Evolutionary conservation across 2,113 vertebrate genomes (phyloP).

Genomic region (Myocastor coypus): DNA sequence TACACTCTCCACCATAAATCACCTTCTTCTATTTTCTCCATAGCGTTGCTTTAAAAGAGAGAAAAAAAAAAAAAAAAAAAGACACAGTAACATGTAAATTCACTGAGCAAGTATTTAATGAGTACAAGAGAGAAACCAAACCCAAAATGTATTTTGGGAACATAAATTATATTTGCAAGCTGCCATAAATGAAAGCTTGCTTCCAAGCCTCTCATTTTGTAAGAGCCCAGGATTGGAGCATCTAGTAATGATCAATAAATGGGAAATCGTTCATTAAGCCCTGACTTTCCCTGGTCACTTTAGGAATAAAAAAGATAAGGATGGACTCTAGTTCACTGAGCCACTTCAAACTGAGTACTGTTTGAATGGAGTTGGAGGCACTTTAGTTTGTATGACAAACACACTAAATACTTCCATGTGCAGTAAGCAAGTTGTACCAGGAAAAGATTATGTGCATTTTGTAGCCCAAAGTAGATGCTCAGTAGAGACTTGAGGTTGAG

Average conservation of each 20-base stretch:
- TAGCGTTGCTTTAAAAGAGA: no score
- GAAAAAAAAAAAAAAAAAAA: background rate
- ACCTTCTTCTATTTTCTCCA: background rate
- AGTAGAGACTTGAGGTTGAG: background rate
- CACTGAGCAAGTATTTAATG: background rate
- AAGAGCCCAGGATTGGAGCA: background rate
- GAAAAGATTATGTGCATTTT: background rate
- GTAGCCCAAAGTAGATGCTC: background rate
- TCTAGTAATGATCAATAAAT: background rate
- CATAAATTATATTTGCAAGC: background rate
- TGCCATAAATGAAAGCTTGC: background rate
- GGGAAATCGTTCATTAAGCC: background rate
- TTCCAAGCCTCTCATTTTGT: background rate
- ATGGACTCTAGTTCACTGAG: background rate
- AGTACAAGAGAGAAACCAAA: background rate
- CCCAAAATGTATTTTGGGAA: background rate
- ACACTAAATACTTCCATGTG: no score
- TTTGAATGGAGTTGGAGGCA: background rate
- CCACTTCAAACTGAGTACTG: background rate
- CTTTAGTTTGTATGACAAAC: no score
- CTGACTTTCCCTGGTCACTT: background rate
- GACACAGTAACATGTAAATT: background rate
- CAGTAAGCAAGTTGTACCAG: background rate
- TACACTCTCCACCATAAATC: background rate
- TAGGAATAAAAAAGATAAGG: background rate